Conservation (phyloP, 2,888 invertebrate species). For the Heteromyza rotundicornis region DNA sequence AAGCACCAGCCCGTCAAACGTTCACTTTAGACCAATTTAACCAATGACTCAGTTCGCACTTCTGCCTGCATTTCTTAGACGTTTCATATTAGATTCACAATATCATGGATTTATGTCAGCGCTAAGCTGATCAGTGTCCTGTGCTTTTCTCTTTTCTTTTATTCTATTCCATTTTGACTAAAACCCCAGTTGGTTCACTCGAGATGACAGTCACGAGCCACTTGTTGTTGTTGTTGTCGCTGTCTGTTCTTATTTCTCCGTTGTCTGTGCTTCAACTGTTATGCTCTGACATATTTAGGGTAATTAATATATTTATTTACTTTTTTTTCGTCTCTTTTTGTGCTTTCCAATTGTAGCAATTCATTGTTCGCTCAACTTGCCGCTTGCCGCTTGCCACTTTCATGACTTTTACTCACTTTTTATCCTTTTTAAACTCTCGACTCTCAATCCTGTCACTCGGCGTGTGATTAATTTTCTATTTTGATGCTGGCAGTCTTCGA, state of each 20-base stretch:
- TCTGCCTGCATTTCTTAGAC: conserved; percentile 7
- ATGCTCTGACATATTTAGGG: background rate
- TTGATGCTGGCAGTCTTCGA: background rate
- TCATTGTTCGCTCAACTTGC: background rate
- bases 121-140: conserved; percentile 43
- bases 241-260: too few species aligned
- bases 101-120: conserved; percentile 52
- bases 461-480: background rate
- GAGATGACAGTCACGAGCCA: conserved; percentile 46
- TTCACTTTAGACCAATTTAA: too few species aligned
- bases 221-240: background rate
- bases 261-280: background rate
- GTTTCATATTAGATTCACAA: conserved; percentile 48
- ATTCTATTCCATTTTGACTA: too few species aligned
- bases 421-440: background rate
- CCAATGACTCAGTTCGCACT: conserved; percentile 20
- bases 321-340: too few species aligned
- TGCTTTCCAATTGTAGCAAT: too few species aligned
- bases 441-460: background rate
- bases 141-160: too few species aligned
- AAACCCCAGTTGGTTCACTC: conserved; percentile 4
- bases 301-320: background rate
- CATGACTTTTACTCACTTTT: too few species aligned
- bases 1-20: too few species aligned
- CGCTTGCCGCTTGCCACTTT: too few species aligned